Evolutionary conservation across 1,140 invertebrate species (phyloP).

Genomic region (Pogonomyrmex barbatus): DNA sequence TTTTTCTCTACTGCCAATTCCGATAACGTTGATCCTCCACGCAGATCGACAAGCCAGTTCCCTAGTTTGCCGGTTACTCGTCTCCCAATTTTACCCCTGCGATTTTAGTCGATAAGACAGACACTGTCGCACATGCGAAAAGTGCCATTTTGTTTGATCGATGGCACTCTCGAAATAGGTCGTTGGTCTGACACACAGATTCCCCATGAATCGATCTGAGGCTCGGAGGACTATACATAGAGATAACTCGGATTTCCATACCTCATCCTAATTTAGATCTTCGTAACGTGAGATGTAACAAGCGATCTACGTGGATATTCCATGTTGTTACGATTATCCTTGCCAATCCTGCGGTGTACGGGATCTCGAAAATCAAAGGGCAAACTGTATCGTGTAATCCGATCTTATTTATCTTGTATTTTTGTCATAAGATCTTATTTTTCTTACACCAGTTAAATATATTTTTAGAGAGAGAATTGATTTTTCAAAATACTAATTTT

Average conservation of each 20-base stretch:
- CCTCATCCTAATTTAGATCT: neutral
- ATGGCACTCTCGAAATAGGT: conserved; percentile 54
- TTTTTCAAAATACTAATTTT: neutral
- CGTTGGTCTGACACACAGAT: conserved; percentile 26
- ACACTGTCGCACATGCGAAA: conserved; percentile 28
- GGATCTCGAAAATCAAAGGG: neutral
- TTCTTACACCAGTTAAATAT: neutral
- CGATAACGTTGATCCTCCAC: conserved; percentile 31
- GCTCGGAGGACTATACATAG: neutral
- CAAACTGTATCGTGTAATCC: neutral
- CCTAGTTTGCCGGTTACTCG: conserved; percentile 65
- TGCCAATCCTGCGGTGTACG: neutral
- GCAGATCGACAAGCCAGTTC: conserved; percentile 55
- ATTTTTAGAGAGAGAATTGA: neutral
- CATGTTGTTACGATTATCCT: neutral
- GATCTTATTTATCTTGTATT: conserved; percentile 11
- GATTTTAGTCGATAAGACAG: conserved; percentile 58
- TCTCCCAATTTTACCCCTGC: neutral
- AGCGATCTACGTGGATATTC: neutral
- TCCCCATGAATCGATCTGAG: conserved; percentile 19
- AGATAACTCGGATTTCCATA: conserved; percentile 42
- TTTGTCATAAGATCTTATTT: too few species aligned
- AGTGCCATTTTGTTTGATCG: conserved; percentile 60
- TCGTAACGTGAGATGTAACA: conserved; percentile 25
- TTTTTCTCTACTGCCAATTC: conserved; percentile 50